phyloP scores from a whole-genome alignment of 2,888 invertebrate genomes.

The Aleiodes testaceus region DNA sequence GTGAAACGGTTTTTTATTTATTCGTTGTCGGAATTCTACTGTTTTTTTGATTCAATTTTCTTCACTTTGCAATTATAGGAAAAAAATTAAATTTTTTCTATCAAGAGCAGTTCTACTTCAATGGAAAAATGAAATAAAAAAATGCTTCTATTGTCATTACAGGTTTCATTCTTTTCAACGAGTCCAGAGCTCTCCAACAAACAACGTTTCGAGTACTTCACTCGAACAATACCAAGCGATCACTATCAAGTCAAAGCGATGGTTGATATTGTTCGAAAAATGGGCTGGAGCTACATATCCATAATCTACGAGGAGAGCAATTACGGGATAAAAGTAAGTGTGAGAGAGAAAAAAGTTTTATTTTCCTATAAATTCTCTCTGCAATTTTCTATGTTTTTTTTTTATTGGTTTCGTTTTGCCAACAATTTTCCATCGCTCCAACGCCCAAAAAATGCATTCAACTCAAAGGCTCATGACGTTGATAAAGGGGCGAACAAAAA shows the following conservation, averaged over 20 bases:
- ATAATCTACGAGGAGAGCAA: conserved; percentile 97
- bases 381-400: not conserved
- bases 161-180: conserved; percentile 97
- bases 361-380: not conserved
- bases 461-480: conserved; percentile 1
- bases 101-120: too few relatives aligned
- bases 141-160: conserved; percentile 62
- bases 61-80: too few relatives aligned
- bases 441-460: not conserved
- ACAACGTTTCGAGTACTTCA: conserved; percentile 95
- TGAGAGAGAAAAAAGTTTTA: not conserved
- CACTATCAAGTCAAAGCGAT: conserved; percentile 95
- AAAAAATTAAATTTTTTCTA: too few relatives aligned
- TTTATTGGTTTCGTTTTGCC: not conserved
- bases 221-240: conserved; percentile 95
- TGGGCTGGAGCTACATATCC: conserved; percentile 95
- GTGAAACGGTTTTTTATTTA: too few relatives aligned
- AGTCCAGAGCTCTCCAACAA: conserved; percentile 95
- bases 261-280: conserved; percentile 90
- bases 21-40: too few relatives aligned
- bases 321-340: conserved; percentile 91
- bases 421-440: not conserved
- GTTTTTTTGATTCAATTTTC: too few relatives aligned
- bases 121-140: conserved; percentile 18
- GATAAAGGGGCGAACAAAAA: not conserved